Conservation (phyloP, 2,113 vertebrate species). For the Todiramphus chloris region DNA sequence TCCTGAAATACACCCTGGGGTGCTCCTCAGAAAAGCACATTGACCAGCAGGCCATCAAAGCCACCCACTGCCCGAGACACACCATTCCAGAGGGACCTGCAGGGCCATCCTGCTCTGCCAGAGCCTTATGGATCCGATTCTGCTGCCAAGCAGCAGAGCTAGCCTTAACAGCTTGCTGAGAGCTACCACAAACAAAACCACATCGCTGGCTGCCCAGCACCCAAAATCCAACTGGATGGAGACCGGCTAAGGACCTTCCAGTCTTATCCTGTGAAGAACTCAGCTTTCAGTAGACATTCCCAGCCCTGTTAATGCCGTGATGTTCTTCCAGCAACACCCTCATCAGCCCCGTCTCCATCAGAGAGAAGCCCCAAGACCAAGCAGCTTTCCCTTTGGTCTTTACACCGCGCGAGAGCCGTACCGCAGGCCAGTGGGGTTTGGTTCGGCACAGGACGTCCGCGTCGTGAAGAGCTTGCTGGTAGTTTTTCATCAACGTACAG, state of each 20-base stretch:
- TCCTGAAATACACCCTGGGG: not conserved
- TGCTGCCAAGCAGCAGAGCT: not conserved
- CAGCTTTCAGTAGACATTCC: not conserved
- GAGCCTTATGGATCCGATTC: not conserved
- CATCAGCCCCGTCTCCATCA: not conserved
- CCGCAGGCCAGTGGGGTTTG: conserved; percentile 84
- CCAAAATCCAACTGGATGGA: not conserved
- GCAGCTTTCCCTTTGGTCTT: not conserved
- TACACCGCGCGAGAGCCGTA: conserved; percentile 14
- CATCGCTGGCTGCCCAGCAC: too few species aligned
- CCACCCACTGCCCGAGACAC: not conserved
- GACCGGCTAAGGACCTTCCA: not conserved
- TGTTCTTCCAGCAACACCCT: not conserved
- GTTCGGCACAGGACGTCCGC: conserved; percentile 75
- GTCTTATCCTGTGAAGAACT: not conserved
- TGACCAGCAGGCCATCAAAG: not conserved
- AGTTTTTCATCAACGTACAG: conserved; percentile 82
- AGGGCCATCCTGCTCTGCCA: fast-evolving
- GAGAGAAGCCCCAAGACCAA: not conserved
- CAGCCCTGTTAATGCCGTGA: fast-evolving
- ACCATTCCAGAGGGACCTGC: not conserved
- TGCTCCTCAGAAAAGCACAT: not conserved
- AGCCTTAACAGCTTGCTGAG: not conserved
- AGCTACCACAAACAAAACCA: not conserved
- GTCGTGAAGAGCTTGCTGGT: conserved; percentile 83